phyloP scores from a whole-genome alignment of 23 tunicate species.

The Ciona savignyi region DNA sequence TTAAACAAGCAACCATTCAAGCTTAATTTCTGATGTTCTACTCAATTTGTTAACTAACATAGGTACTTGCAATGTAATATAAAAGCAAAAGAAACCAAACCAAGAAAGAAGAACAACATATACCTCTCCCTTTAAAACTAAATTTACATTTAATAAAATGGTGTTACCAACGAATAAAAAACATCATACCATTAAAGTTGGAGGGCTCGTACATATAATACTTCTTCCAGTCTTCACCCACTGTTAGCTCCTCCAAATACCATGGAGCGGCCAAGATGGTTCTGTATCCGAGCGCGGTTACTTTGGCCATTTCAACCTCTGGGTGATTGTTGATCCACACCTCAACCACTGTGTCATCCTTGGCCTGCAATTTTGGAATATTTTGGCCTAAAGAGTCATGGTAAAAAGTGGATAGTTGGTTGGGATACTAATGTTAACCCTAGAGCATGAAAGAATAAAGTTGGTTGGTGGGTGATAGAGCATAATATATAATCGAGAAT shows the following conservation, averaged over 20 bases:
- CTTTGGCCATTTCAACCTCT: constrained; percentile 34
- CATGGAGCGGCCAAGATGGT: constrained; percentile 68
- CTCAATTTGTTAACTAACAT: too few relatives aligned
- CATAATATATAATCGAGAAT: too few relatives aligned
- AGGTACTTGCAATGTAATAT: too few relatives aligned
- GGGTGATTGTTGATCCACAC: constrained; percentile 64
- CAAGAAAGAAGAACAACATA: too few relatives aligned
- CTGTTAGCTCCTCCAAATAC: constrained; percentile 65
- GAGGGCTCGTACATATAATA: constrained; percentile 67
- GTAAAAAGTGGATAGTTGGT: too few relatives aligned
- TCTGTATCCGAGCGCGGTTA: constrained; percentile 45
- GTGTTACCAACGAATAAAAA: neutral
- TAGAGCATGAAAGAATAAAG: too few relatives aligned
- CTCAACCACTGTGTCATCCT: constrained; percentile 69
- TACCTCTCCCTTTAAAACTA: neutral
- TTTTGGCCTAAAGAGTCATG: too few relatives aligned
- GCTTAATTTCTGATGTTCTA: too few relatives aligned
- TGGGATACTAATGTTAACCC: too few relatives aligned
- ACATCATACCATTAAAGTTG: constrained; percentile 53
- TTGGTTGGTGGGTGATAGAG: too few relatives aligned
- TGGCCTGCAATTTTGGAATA: constrained; percentile 31
- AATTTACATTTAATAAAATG: neutral
- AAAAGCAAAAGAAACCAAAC: too few relatives aligned
- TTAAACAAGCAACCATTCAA: too few relatives aligned
- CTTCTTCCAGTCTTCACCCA: constrained; percentile 61